Evolutionary conservation across 2,888 invertebrate genomes (phyloP).

Genomic region (Eledona agricola): DNA sequence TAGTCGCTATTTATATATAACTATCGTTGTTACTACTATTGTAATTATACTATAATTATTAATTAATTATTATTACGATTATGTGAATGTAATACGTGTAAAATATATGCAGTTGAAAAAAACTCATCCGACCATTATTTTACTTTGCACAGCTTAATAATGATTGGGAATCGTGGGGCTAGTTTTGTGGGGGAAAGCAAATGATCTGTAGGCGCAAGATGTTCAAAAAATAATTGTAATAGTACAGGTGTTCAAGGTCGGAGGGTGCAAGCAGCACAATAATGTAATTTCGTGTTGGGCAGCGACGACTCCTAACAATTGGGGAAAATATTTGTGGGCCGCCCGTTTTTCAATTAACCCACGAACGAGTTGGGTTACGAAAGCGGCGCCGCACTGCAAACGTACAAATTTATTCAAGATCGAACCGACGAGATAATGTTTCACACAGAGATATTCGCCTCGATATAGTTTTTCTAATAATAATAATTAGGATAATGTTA

Average conservation of each 20-base stretch:
- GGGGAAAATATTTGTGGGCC: too few species aligned
- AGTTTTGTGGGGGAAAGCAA: conserved; percentile 9
- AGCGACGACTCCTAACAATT: too few species aligned
- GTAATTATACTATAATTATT: conserved; percentile 2
- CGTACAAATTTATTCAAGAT: conserved; percentile 3
- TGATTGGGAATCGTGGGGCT: conserved; percentile 5
- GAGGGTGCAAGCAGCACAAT: neutral
- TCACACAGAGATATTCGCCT: neutral
- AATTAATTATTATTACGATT: conserved; percentile 14
- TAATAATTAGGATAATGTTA: too few species aligned
- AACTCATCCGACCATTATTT: conserved; percentile 7
- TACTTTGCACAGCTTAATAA: conserved; percentile 24
- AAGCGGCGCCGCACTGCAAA: too few species aligned
- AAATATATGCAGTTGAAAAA: conserved; percentile 20
- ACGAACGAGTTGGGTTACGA: too few species aligned
- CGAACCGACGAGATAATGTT: neutral
- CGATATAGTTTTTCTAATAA: conserved; percentile 11
- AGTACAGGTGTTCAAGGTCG: conserved; percentile 17
- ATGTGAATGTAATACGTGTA: conserved; percentile 19
- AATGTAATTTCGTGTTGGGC: too few species aligned
- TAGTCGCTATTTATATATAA: conserved; percentile 25
- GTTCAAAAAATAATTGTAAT: conserved; percentile 37
- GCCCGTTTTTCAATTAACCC: neutral
- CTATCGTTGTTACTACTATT: conserved; percentile 19
- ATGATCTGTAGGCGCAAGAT: conserved; percentile 24